These are phyloP conservation scores for Alviniconcha marisindica DNA, from an alignment of 1,140 invertebrate species.

Conservation along the genomic window DNA sequence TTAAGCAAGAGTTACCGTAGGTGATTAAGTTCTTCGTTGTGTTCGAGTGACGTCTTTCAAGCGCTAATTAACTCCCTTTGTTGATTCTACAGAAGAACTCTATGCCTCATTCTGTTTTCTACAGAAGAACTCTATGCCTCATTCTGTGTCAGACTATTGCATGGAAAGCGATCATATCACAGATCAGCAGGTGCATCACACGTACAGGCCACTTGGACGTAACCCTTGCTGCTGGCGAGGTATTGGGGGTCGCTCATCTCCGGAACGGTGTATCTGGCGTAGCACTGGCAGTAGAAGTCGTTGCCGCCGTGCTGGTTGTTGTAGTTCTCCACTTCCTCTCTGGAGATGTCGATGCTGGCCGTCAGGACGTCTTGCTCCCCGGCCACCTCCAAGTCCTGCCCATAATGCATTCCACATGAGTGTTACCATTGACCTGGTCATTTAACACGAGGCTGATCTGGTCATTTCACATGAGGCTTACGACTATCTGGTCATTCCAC, in stretches of 20 bases:
- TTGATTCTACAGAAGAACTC: too few species aligned
- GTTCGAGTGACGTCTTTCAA: too few species aligned
- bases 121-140: not conserved
- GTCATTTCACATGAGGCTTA: too few species aligned
- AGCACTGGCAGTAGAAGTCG: conserved; percentile 30
- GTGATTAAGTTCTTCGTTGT: too few species aligned
- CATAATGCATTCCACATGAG: too few species aligned
- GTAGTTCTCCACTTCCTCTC: conserved; percentile 36
- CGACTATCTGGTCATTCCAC: too few species aligned
- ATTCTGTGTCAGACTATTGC: too few species aligned
- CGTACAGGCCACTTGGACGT: conserved; percentile 33
- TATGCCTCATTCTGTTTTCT: not conserved
- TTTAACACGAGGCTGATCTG: too few species aligned
- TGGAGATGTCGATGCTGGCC: conserved; percentile 18
- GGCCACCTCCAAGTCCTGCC: not conserved
- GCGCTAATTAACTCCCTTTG: too few species aligned
- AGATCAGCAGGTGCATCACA: not conserved
- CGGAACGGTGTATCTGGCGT: not conserved
- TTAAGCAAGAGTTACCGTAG: too few species aligned
- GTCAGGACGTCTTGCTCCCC: not conserved
- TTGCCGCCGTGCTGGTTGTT: not conserved
- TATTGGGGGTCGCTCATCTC: not conserved
- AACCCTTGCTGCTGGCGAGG: conserved; percentile 18
- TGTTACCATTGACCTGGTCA: too few species aligned
- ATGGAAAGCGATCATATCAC: too few species aligned